Evolutionary conservation across 1,140 invertebrate genomes (phyloP), one percentile per base, ranked within the genome.

Genomic region (Bombus soroeensis): DNA sequence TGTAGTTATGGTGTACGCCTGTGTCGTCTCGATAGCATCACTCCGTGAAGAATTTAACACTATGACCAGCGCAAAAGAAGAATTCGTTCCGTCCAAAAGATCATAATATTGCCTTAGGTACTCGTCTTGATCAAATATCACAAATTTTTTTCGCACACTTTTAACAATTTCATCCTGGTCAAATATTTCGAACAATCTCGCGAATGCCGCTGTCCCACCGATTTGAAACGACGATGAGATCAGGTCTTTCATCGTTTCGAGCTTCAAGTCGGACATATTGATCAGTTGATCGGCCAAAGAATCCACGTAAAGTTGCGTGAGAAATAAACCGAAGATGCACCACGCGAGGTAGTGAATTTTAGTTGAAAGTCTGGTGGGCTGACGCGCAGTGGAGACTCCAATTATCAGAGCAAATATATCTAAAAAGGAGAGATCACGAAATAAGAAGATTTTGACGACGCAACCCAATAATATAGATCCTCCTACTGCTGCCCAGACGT

Each of bases 231-330:
- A 87, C 0, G 93, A 93, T 0, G 85, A 8, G 0, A 91, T 4
- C 25, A 94, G 47, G 1, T 93, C 87, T 3, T 87, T 28, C 72
- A 89, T 91, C 1, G 91, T 89, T 10, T 87, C 78, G 37, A 94
- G 88, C 32, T 90, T 89, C 13, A 71, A 6, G 37, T 90, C 87
- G 1, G 92, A 88, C 0, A 83, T 88, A 15, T 92, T 91, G n/a
- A 94, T 89, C 41, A 95, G 83, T 59, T 93, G 90, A 32, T 93
- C 93, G 0, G 94, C 91, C 43, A 95, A 77, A 0, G 94, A 92
- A 18, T 93, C 94, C 5, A 94, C 81, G 77, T 94, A 94, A 57
- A 92, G 88, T 64, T 95, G 94, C 28, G 90, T 87, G 1, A 95
- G 71, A n/a, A 94, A 89, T 47, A 92, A 93, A 5, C 94, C 93